Percentiles rank a stretch among this genome's conserved stretches.
These are phyloP conservation scores for Datnioides undecimradiatus DNA, from an alignment of 2,113 vertebrate genomes.

Conservation along the genomic window DNA sequence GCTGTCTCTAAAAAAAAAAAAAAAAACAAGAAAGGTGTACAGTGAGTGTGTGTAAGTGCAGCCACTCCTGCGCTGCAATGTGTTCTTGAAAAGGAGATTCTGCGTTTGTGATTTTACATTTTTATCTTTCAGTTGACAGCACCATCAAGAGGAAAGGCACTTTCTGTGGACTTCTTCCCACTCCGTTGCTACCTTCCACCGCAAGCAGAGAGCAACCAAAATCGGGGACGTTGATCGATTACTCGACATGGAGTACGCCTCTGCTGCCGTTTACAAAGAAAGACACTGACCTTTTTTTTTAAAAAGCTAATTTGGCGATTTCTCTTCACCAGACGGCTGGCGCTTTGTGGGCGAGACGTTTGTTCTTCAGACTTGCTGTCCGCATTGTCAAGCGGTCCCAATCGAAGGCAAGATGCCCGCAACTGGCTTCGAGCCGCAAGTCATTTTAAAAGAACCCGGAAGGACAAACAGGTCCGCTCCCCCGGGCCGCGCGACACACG, in stretches of 20 bases:
- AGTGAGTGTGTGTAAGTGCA: constrained; percentile 59
- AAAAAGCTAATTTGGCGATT: constrained; percentile 20
- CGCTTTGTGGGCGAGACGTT: not conserved
- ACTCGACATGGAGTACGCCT: constrained; percentile 32
- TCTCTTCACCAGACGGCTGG: constrained; percentile 21
- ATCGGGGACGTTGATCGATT: constrained; percentile 29
- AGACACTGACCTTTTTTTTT: constrained; percentile 27
- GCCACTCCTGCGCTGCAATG: constrained; percentile 78
- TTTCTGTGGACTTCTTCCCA: constrained; percentile 90
- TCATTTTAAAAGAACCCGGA: constrained; percentile 7
- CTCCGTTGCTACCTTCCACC: constrained; percentile 63
- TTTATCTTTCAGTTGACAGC: constrained; percentile 85
- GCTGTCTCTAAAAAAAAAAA: constrained; percentile 47
- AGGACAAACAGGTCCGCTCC: constrained; percentile 15
- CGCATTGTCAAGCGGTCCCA: not conserved
- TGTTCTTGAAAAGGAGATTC: constrained; percentile 84
- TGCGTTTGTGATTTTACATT: constrained; percentile 73
- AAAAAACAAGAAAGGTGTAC: constrained; percentile 45
- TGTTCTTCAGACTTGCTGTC: constrained; percentile 21
- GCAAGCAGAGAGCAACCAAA: constrained; percentile 53
- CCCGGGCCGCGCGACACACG: not conserved
- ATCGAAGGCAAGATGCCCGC: constrained; percentile 16
- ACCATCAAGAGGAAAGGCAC: constrained; percentile 99
- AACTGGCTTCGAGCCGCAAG: constrained; percentile 8
- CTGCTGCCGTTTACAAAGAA: not conserved